These are phyloP conservation scores for Diprion similis DNA, from an alignment of 1,140 invertebrate genomes.

Conservation along the genomic window DNA sequence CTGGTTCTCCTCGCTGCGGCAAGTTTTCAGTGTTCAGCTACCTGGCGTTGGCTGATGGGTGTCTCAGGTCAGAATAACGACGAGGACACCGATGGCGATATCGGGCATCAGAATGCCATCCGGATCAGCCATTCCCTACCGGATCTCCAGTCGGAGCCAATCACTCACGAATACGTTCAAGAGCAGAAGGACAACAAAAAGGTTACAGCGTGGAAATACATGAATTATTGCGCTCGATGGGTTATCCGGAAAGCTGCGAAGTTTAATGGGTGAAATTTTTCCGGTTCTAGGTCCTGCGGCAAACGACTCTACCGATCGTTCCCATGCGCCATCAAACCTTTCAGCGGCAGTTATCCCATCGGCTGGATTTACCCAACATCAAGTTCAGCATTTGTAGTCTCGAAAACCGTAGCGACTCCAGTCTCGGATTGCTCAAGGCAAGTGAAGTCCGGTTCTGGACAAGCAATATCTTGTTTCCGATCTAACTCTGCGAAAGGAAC, in stretches of 20 bases:
- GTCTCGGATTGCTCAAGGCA: conserved; percentile 74
- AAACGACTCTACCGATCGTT: conserved; percentile 82
- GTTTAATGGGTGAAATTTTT: not conserved
- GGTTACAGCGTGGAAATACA: conserved; percentile 52
- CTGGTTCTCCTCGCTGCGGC: conserved; percentile 71
- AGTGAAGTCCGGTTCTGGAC: conserved; percentile 25
- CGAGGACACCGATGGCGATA: conserved; percentile 65
- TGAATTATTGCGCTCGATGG: not conserved
- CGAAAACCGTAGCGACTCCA: conserved; percentile 70
- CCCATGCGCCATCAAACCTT: conserved; percentile 81
- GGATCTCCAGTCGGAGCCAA: conserved; percentile 73
- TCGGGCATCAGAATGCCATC: conserved; percentile 71
- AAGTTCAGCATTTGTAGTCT: conserved; percentile 79
- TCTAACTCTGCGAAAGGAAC: not conserved
- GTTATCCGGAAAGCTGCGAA: not conserved
- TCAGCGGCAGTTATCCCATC: conserved; percentile 78
- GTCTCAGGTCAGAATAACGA: conserved; percentile 61
- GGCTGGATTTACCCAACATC: conserved; percentile 75
- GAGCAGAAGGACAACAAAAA: conserved; percentile 76
- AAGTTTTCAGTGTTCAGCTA: conserved; percentile 74
- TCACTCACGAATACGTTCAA: conserved; percentile 75
- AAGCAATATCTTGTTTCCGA: not conserved
- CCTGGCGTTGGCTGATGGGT: conserved; percentile 73
- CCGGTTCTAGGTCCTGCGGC: conserved; percentile 69
- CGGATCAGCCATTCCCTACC: conserved; percentile 78